Percentiles rank a stretch among this genome's conserved stretches.
Conservation (phyloP, 2,113 vertebrate species). For the Manacus vitellinus region DNA sequence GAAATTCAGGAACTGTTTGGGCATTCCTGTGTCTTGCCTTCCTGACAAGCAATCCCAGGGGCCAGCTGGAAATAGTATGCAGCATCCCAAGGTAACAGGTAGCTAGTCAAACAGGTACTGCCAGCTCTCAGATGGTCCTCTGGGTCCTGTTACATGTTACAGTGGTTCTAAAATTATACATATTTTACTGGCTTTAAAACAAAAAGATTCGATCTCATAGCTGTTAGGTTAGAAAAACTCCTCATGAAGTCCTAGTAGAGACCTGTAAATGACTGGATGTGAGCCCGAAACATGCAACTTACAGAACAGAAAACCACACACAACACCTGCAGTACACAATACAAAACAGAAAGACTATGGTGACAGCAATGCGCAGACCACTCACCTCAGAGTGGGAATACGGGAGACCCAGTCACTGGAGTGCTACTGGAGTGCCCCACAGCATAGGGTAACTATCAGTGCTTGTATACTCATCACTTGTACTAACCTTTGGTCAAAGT, state of each 20-base stretch:
- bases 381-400: not conserved
- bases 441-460: accelerated
- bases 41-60: accelerated
- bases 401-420: not conserved
- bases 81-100: not conserved
- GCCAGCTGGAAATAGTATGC: not conserved
- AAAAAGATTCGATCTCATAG: not conserved
- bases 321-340: not conserved
- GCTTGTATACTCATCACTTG: not conserved
- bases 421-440: not conserved
- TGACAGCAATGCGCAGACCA: not conserved
- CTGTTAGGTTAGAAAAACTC: not conserved
- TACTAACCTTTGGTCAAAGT: not conserved
- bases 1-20: not conserved
- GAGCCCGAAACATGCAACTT: not conserved
- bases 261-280: not conserved
- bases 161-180: not conserved
- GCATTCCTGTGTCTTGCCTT: not conserved
- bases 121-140: not conserved
- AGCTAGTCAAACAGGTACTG: not conserved
- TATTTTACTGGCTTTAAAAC: not conserved
- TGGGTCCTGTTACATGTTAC: not conserved
- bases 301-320: not conserved
- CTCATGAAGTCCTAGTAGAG: not conserved
- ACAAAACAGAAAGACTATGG: not conserved